phyloP scores from a whole-genome alignment of 2,113 vertebrate genomes.

The Ptilorrhoa leucosticta region DNA sequence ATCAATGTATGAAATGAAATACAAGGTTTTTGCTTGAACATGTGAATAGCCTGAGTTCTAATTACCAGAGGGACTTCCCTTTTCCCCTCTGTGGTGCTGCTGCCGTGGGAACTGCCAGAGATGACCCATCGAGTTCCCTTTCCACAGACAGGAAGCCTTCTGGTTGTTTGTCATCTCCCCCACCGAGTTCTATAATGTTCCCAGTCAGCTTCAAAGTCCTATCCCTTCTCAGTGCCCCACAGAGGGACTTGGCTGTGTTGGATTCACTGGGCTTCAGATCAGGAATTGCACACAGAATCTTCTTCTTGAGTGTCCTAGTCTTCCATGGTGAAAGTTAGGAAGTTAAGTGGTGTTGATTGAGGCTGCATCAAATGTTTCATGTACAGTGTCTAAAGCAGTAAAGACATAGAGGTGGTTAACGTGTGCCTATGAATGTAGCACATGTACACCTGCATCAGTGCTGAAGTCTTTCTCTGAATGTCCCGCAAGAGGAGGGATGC shows the following conservation, averaged over 20 bases:
- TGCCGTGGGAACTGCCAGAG: not conserved
- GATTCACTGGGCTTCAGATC: not conserved
- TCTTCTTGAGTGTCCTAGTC: not conserved
- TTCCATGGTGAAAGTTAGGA: not conserved
- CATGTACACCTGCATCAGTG: accelerated
- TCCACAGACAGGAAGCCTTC: not conserved
- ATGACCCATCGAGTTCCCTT: not conserved
- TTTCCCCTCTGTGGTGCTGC: not conserved
- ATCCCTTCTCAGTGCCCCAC: not conserved
- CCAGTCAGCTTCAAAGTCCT: not conserved
- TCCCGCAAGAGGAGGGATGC: accelerated
- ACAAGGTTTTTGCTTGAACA: not conserved
- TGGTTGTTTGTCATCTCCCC: not conserved
- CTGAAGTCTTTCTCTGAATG: not conserved
- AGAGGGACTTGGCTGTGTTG: not conserved
- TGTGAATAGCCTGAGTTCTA: not conserved
- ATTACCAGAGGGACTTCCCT: not conserved
- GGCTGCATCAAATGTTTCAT: not conserved
- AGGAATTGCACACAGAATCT: not conserved
- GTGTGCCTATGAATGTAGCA: not conserved
- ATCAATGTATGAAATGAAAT: not conserved
- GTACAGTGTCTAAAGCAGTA: not conserved
- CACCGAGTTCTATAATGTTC: not conserved
- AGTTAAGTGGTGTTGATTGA: not conserved
- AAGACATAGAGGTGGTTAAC: not conserved